These are phyloP conservation scores for Psettodes erumei DNA, from an alignment of 2,113 vertebrate species.

Conservation along the genomic window DNA sequence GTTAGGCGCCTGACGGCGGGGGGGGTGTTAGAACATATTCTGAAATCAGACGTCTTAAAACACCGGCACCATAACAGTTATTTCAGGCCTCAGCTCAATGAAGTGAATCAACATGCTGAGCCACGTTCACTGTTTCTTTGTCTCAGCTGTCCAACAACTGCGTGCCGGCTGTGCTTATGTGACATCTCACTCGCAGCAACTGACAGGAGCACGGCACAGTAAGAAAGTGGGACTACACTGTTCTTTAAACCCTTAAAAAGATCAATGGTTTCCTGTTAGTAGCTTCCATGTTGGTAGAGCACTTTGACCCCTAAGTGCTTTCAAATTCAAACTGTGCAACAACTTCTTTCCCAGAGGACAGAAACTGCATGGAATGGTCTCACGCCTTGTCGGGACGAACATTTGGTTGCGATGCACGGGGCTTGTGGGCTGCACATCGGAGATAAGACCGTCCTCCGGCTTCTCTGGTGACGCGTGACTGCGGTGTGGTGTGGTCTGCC, in stretches of 20 bases:
- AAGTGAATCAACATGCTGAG: not conserved
- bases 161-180: not conserved
- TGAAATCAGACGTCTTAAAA: not conserved
- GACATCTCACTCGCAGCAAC: not conserved
- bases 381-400: slow-evolving; percentile 22
- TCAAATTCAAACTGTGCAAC: not conserved
- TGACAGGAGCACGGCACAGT: rapidly evolving
- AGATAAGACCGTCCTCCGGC: slow-evolving; percentile 36
- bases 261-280: too few species aligned
- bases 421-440: not conserved
- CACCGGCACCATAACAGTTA: not conserved
- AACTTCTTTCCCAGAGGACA: slow-evolving; percentile 19
- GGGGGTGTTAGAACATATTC: not conserved
- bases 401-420: slow-evolving; percentile 28
- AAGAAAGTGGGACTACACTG: not conserved
- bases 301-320: not conserved
- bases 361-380: not conserved
- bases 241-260: not conserved
- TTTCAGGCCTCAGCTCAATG: slow-evolving; percentile 17
- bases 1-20: not conserved
- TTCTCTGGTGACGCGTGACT: slow-evolving; percentile 17
- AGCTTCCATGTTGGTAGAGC: not conserved
- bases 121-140: not conserved
- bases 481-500: not conserved
- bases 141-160: not conserved